Evolutionary conservation across 2,888 invertebrate species (phyloP), one percentile per base, ranked within the genome.

Genomic region (Pandemis heparana): DNA sequence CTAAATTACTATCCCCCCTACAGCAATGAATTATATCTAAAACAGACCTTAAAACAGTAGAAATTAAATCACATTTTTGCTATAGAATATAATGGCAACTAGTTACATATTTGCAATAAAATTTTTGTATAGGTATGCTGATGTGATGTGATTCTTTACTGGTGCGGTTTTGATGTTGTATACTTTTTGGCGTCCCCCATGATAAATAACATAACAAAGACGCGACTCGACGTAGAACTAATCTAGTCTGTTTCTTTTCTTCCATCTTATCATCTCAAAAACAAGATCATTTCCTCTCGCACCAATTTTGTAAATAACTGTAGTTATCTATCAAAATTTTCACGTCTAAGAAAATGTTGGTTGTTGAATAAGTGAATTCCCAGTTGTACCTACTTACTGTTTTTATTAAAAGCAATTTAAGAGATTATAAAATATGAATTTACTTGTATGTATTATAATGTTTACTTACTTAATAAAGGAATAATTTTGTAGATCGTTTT

Each of bases 221-320:
- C 83, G 83, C 79, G 87, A 80, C 89, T 90, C 87, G 87, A 85
- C 88, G 90, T 88, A 85, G 91, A 92, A 91, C 92, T 93, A 91
- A 91, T 94, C 94, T 94, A 94, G 94, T 94, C 94, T 92, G 80
- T 89, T 87, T 85, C 79, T 79, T 77, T 23, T 75, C 32, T 69
- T 70, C 64, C 23, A 71, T 64, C 38, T 72, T 69, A 65, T 68
- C n/a, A 60, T 68, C 56, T 53, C 75, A 32, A 64, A 66, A n/a
- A 14, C 43, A 62, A 73, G 32, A 67, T 63, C 59, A 69, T 69
- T 66, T 62, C 53, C 66, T 51, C 72, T 59, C 59, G 63, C 65
- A 66, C 73, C 41, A 51, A 70, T 66, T 70, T 72, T 65, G 75
- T 73, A 75, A 75, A 70, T 73, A 75, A 60, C 41, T 64, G 59